Evolutionary conservation across 2,797 vertebrate genomes (phyloP), one percentile per base, ranked within the genome.

Genomic region (Sylvia borin): DNA sequence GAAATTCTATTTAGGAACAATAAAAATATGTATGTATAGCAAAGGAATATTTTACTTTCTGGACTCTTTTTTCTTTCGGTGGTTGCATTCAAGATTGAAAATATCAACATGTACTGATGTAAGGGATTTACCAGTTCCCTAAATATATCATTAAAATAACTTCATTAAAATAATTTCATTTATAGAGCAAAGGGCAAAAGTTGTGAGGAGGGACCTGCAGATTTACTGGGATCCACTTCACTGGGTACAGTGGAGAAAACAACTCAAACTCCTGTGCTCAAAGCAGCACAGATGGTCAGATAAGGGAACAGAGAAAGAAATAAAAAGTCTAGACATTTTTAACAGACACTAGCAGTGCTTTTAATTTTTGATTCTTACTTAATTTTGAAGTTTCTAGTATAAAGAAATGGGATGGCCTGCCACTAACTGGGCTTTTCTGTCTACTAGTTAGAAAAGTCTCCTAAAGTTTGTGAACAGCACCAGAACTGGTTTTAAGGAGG

Each of bases 251-350:
- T 84, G 74, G 77, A 93, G 84, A 72, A 67, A 91, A 93, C 71
- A 95, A 50, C 76, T 82, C 16, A 42, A 96, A 47, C 95, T 95
- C 85, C 85, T 83, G 82, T 87, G 95, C 95, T 96, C 91, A 94
- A 92, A 97, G 85, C 73, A 96, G 43, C 68, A 93, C 65, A 92
- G 89, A 93, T 88, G 74, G 82, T 68, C 87, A 90, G 93, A 94
- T 84, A 97, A 93, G 93, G 91, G 79, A 95, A 76, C 32, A 79
- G 68, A 94, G 84, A 95, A 96, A 95, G 71, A 95, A 94, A 88
- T 76, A 90, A 90, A 47, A 94, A 74, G 72, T 74, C 86, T 66
- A 60, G 70, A 81, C 66, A 53, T 87, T 91, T 88, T 67, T 14
- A 94, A 82, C 57, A 95, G 80, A 90, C 78, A 48, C 66, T 92